Conservation (phyloP, 2,113 vertebrate genomes). For the Ictalurus furcatus region DNA sequence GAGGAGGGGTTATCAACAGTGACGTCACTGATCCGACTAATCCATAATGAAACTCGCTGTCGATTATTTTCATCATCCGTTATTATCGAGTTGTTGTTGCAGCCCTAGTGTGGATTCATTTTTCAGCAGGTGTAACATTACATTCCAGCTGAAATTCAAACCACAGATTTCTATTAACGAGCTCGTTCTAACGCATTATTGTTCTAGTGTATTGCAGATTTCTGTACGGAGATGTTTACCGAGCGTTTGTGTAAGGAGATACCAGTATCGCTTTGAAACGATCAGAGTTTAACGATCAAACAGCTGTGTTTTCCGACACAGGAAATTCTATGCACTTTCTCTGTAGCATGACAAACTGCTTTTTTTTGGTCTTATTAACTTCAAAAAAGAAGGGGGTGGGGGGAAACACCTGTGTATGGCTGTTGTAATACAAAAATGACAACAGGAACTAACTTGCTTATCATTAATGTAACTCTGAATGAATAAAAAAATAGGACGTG, state of each 20-base stretch:
- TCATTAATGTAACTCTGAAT: background rate
- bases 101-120: background rate
- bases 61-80: no score
- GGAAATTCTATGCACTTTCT: background rate
- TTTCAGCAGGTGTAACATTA: background rate
- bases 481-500: background rate
- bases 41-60: no score
- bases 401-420: background rate
- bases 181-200: background rate
- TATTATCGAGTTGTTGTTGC: no score
- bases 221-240: background rate
- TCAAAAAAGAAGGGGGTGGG: no score
- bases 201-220: background rate
- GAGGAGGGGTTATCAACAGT: no score
- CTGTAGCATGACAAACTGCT: background rate
- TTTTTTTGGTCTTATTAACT: background rate
- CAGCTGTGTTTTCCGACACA: background rate
- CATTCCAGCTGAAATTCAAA: background rate
- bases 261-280: background rate
- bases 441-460: background rate
- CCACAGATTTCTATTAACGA: background rate
- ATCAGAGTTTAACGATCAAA: background rate
- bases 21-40: no score
- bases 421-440: background rate
- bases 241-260: background rate